Base-by-base conservation (phyloP, 2,113 vertebrate species). In the Montifringilla adamsi region DNA sequence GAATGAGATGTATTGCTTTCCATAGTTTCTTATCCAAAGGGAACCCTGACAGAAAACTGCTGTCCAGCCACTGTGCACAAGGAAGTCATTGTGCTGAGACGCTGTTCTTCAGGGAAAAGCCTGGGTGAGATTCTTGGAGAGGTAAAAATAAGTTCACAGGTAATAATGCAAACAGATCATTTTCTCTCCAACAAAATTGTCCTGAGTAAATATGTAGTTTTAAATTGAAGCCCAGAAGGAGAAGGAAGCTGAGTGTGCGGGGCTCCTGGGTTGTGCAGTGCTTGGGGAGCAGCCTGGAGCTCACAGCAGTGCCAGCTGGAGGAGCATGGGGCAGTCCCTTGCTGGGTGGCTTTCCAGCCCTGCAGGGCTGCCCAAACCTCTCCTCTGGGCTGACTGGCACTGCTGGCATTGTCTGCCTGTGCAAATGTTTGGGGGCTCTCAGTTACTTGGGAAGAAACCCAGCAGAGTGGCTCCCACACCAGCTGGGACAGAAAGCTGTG, bases 1-100 rank as follows among this genome's bases (percentile, higher is more conserved):
- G 81, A 85, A 82, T 90, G 96, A 95, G 90, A 92, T 95, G 41
- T 89, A 95, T 83, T 88, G 72, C 52, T 70, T 41, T 75, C 70
- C 37, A 6, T 17, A 50, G 89, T 69, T 75, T 22, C 59, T 58
- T 91, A 90, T 67, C 37, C 56, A 53, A 78, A 58, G 55, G 78
- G 30, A 85, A 44, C 23, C 58, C 90, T 94, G 76, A 39, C 68
- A 81, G 75, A 95, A 85, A 93, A 41, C 24, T 39, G 64, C 72
- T 95, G 73, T 78, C 89, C 95, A 72, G n/a, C 23, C 47, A 44
- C 3, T 3, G 16, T 41, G 75, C 84, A 35, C 27, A 39, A 78
- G 37, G 73, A 68, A 93, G 27, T 44, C 19, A 64, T 44, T 69
- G 80, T 21, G 21, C 23, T 84, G 72, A 63, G 37, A 52, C 1